Evolutionary conservation across 2,888 invertebrate species (phyloP).

Genomic region (Ochropleura leucogaster): DNA sequence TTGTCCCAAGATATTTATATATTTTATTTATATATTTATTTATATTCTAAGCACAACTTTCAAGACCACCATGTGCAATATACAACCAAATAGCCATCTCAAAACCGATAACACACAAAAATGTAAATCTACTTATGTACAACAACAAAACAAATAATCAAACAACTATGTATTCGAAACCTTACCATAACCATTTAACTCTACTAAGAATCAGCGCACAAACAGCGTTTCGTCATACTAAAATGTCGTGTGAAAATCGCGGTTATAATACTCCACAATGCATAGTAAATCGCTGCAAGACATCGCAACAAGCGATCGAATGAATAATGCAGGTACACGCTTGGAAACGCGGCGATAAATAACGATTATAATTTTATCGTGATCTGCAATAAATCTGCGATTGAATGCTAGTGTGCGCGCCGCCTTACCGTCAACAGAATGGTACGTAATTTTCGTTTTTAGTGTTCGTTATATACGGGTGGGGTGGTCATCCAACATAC

Average conservation of each 20-base stretch:
- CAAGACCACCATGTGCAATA: conserved; percentile 9
- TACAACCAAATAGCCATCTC: background rate
- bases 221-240: conserved; percentile 70
- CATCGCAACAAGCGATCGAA: conserved; percentile 77
- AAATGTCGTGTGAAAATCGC: conserved; percentile 74
- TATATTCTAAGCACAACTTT: background rate
- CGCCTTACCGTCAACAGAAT: conserved; percentile 68
- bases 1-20: too few relatives aligned
- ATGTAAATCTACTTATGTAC: conserved; percentile 37
- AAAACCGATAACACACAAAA: background rate
- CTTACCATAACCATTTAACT: conserved; percentile 52
- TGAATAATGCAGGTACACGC: conserved; percentile 88
- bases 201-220: conserved; percentile 65
- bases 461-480: conserved; percentile 63
- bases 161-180: conserved; percentile 61
- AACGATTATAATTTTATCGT: conserved; percentile 89
- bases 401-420: conserved; percentile 74
- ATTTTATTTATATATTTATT: too few relatives aligned
- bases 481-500: conserved; percentile 37
- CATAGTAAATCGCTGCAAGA: conserved; percentile 80
- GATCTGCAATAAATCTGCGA: conserved; percentile 84
- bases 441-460: conserved; percentile 77
- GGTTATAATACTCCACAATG: conserved; percentile 75
- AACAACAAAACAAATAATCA: conserved; percentile 22
- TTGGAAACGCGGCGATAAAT: conserved; percentile 80